These are phyloP conservation scores for Pissodes strobi DNA, from an alignment of 1,140 invertebrate genomes.

Conservation along the genomic window DNA sequence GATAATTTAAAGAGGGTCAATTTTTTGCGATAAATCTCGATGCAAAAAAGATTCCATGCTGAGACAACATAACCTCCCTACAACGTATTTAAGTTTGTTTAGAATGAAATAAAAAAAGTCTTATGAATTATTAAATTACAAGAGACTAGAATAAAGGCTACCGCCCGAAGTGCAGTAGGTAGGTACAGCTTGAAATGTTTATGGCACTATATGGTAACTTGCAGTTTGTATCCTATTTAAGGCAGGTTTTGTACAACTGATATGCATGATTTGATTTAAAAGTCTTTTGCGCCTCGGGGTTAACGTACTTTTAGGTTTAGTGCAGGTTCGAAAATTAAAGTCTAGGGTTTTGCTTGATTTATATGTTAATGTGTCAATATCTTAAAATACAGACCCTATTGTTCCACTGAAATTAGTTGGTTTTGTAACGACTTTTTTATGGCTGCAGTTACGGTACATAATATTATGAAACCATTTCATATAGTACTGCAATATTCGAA, in stretches of 20 bases:
- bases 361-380: neutral
- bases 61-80: constrained; percentile 23
- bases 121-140: constrained; percentile 23
- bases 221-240: constrained; percentile 17
- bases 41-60: constrained; percentile 27
- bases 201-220: constrained; percentile 12
- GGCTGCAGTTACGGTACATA: neutral
- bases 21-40: constrained; percentile 29
- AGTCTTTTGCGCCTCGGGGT: constrained; percentile 1
- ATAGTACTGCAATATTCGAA: too few species aligned
- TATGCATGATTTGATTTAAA: constrained; percentile 20
- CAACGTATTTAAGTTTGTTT: constrained; percentile 10
- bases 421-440: constrained; percentile 1
- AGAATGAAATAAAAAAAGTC: constrained; percentile 12
- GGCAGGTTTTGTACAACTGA: constrained; percentile 13
- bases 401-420: neutral
- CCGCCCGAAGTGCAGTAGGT: constrained; percentile 18
- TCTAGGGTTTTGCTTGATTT: neutral
- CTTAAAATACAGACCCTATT: neutral
- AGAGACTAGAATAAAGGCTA: constrained; percentile 12
- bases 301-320: neutral
- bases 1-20: constrained; percentile 37
- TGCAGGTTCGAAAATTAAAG: too few species aligned
- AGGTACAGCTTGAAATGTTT: constrained; percentile 13
- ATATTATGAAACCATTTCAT: too few species aligned